phyloP scores from a whole-genome alignment of 2,888 invertebrate genomes.

The Machimus atricapillus region DNA sequence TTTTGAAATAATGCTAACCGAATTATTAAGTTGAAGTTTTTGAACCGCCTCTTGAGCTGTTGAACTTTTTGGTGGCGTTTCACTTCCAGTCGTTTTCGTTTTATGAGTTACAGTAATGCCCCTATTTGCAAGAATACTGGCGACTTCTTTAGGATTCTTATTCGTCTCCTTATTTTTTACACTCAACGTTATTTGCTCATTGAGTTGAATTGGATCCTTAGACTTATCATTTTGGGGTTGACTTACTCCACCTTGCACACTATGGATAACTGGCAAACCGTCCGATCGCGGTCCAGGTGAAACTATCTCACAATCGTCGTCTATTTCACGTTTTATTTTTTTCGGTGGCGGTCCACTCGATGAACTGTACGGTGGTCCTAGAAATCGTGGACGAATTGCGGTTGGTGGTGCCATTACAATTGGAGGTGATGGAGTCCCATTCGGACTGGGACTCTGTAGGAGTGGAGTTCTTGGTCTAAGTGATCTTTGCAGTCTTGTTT shows the following conservation, averaged over 20 bases:
- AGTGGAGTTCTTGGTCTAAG: conserved; percentile 38
- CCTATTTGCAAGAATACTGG: conserved; percentile 76
- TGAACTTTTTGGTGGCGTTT: conserved; percentile 56
- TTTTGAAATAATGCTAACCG: conserved; percentile 69
- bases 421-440: conserved; percentile 46
- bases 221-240: conserved; percentile 55
- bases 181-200: conserved; percentile 77
- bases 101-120: conserved; percentile 75
- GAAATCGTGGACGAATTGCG: conserved; percentile 28
- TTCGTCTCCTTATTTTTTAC: conserved; percentile 65
- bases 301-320: conserved; percentile 78
- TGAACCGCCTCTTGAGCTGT: conserved; percentile 62
- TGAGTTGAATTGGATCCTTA: conserved; percentile 70
- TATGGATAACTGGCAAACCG: conserved; percentile 76
- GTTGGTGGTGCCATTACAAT: conserved; percentile 49
- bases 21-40: conserved; percentile 66
- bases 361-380: conserved; percentile 4
- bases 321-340: conserved; percentile 62
- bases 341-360: conserved; percentile 44
- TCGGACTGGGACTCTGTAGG: conserved; percentile 33
- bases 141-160: conserved; percentile 77
- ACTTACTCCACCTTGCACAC: conserved; percentile 69
- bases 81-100: conserved; percentile 64
- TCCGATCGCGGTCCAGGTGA: conserved; percentile 70
- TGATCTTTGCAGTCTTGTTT: conserved; percentile 49